Base-by-base conservation (phyloP, 2,113 vertebrate species). In the Tympanuchus pallidicinctus region DNA sequence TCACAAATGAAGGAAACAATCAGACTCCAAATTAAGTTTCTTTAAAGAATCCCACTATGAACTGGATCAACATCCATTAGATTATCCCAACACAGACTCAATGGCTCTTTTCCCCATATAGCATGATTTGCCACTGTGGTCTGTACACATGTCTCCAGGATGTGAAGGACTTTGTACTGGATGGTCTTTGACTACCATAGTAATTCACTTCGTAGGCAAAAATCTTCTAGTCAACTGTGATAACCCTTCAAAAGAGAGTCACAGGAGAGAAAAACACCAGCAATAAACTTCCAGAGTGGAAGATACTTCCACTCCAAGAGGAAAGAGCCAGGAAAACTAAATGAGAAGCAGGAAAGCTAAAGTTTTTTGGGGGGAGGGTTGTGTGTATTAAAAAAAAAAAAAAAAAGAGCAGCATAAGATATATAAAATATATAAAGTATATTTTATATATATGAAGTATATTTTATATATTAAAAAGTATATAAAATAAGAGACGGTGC, bases 311-410 rank as follows among this genome's bases (percentile, higher is more conserved):
- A 4, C 28, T 60, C 4, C 28, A 24, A 30, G 15, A 78, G 11
- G 6, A 87, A 13, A 56, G 25, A 20, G 48, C 14, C 56, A 86
- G 50, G 14, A 70, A 86, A 86, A 32, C 6, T 25, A 45, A 8
- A 7, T 16, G 13, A 83, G 76, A 86, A 83, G 11, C 2, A 73
- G 19, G 16, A 42, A 73, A n/a, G 18, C 16, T 50, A 86, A 94
- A 76, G 67, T 38, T 4, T 7, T 0, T 16, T 8, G 45, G 3
- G 30, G 28, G 24, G 1, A 40, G 40, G 1, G 2, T 27, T 45
- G 5, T 36, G 3, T 11, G 12, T 47, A 21, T 59, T 67, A 34
- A 78, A 40, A 13, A 54, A 88, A 36, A 36, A 36, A 76, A 66
- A n/a, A 28, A 71, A 22, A 72, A 63, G 60, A 6, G 10, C 38